A percentile compares a stretch with the other conserved stretches of the same genome.
These are phyloP conservation scores for Drosophila mauritiana DNA, from an alignment of 1,140 invertebrate genomes.

Conservation along the genomic window DNA sequence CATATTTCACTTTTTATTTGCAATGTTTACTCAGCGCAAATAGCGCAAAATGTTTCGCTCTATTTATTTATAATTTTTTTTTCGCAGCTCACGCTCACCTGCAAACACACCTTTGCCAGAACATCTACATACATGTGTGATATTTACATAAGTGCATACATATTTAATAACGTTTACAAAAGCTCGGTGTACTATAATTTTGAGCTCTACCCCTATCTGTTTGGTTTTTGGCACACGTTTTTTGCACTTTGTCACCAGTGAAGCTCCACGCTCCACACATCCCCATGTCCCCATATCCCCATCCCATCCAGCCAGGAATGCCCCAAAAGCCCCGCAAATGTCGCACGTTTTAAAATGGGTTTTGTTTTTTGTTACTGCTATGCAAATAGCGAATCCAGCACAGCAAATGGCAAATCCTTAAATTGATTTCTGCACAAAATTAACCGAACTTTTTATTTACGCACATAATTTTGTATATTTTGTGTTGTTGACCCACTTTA, in stretches of 20 bases:
- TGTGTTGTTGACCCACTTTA: constrained; percentile 78
- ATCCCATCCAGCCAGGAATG: constrained; percentile 14
- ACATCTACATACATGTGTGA: constrained; percentile 34
- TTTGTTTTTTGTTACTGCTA: constrained; percentile 61
- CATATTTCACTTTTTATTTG: constrained; percentile 16
- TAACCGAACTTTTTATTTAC: constrained; percentile 66
- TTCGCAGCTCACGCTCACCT: constrained; percentile 21
- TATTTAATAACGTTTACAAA: constrained; percentile 77
- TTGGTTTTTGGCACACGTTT: constrained; percentile 67
- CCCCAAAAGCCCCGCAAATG: constrained; percentile 17
- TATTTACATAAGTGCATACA: constrained; percentile 66
- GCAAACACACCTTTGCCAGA: constrained; percentile 10
- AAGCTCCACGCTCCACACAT: constrained; percentile 15
- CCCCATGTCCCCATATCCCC: not conserved
- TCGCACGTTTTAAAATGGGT: constrained; percentile 46
- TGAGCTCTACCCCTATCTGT: constrained; percentile 50
- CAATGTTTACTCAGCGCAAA: constrained; percentile 55
- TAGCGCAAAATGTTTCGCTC: constrained; percentile 68
- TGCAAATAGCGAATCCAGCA: constrained; percentile 61
- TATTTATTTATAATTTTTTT: constrained; percentile 70
- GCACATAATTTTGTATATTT: constrained; percentile 59
- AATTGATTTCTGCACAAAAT: constrained; percentile 81
- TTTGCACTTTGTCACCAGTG: constrained; percentile 66
- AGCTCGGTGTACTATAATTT: constrained; percentile 68
- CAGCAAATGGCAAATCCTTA: constrained; percentile 66